A percentile compares a stretch with the other conserved stretches of the same genome.
Conservation (phyloP, 2,888 invertebrate genomes). For the Galerucella nymphaeae region DNA sequence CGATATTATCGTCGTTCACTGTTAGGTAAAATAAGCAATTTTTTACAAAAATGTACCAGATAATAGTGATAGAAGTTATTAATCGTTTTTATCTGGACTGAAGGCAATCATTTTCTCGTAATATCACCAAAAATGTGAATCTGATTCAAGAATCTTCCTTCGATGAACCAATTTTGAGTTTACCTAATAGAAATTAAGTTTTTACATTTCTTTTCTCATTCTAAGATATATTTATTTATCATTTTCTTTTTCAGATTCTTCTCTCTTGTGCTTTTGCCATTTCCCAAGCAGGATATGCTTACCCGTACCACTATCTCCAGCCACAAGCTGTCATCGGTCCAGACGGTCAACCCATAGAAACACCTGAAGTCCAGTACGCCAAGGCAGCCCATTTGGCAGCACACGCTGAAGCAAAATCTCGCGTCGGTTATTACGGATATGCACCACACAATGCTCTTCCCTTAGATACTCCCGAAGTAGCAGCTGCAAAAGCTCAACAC, state of each 20-base stretch:
- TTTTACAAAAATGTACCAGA: too few species aligned
- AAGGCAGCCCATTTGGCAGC: conserved; percentile 60
- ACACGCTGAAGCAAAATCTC: conserved; percentile 53
- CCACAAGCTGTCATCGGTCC: conserved; percentile 59
- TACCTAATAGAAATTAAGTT: too few species aligned
- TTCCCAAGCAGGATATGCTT: conserved; percentile 63
- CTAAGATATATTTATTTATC: too few species aligned
- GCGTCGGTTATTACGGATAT: conserved; percentile 33
- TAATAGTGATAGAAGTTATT: too few species aligned
- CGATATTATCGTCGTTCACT: neutral
- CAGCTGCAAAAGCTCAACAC: conserved; percentile 68
- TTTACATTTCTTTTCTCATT: too few species aligned
- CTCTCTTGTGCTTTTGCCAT: conserved; percentile 64
- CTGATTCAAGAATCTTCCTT: too few species aligned
- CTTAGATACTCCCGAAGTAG: conserved; percentile 68
- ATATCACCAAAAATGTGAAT: too few species aligned
- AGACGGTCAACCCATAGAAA: conserved; percentile 71
- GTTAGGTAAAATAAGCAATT: neutral
- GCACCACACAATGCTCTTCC: conserved; percentile 64
- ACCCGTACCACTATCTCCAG: conserved; percentile 61
- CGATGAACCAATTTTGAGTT: too few species aligned
- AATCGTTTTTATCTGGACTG: too few species aligned
- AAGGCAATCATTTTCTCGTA: too few species aligned
- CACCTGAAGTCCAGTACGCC: conserved; percentile 59
- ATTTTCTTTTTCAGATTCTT: conserved; percentile 62